Evolutionary conservation across 2,888 invertebrate genomes (phyloP).

Genomic region (Diarsia dahlii): DNA sequence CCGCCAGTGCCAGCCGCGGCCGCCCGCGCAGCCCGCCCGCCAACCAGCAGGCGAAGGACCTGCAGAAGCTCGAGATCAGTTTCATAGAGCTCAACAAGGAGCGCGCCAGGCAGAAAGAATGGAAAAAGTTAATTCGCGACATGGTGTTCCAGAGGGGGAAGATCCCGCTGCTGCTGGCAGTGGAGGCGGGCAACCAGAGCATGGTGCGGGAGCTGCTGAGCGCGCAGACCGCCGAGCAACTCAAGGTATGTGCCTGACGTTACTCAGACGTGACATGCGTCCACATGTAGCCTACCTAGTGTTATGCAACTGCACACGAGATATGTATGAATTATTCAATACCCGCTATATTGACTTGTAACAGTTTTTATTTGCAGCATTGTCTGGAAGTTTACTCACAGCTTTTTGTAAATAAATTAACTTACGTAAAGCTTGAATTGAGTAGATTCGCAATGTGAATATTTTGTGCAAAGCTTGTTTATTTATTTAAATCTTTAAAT

Average conservation of each 20-base stretch:
- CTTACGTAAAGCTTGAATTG: not conserved
- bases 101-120: constrained; percentile 88
- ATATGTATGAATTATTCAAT: constrained; percentile 51
- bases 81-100: constrained; percentile 89
- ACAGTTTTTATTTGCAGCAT: constrained; percentile 7
- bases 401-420: constrained; percentile 23
- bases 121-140: constrained; percentile 91
- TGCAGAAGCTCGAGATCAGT: constrained; percentile 88
- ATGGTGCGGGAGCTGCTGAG: constrained; percentile 98
- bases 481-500: not conserved
- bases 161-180: constrained; percentile 97
- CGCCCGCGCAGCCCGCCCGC: constrained; percentile 82
- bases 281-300: constrained; percentile 3
- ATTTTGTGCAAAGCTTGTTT: not conserved
- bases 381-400: constrained; percentile 25
- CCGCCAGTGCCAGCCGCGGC: constrained; percentile 77
- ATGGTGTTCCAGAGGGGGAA: constrained; percentile 96
- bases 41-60: constrained; percentile 80
- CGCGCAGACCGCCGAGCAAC: constrained; percentile 96
- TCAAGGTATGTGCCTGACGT: constrained; percentile 90
- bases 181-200: constrained; percentile 98
- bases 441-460: constrained; percentile 6
- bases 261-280: constrained; percentile 11
- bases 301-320: constrained; percentile 59
- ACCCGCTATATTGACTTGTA: constrained; percentile 4